These are phyloP conservation scores for Coleophora flavipennella DNA, from an alignment of 2,888 invertebrate genomes.

Conservation along the genomic window DNA sequence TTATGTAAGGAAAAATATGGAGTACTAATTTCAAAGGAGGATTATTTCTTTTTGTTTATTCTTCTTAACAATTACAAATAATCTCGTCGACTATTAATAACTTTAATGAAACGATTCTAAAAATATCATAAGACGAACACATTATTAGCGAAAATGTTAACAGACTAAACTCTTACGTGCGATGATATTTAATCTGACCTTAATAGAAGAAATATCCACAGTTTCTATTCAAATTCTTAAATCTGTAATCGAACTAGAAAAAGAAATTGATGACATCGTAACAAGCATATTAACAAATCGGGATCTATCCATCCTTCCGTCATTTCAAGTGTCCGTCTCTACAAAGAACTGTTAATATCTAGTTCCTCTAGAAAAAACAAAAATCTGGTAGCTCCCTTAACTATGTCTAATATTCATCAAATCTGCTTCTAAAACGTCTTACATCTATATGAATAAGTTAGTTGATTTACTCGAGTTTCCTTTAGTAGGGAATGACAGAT, in stretches of 20 bases:
- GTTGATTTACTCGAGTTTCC: slow-evolving; percentile 21
- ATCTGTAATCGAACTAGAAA: slow-evolving; percentile 13
- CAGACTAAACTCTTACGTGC: slow-evolving; percentile 13
- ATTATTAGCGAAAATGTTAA: slow-evolving; percentile 19
- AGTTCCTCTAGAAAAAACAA: slow-evolving; percentile 15
- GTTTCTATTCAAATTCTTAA: slow-evolving; percentile 19
- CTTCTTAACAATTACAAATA: slow-evolving; percentile 24
- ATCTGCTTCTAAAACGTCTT: slow-evolving; percentile 13
- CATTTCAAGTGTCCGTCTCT: slow-evolving; percentile 13
- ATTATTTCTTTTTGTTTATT: too few species aligned
- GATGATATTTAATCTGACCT: slow-evolving; percentile 15
- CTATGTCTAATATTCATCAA: slow-evolving; percentile 16
- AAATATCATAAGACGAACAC: slow-evolving; percentile 20
- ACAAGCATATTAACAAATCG: slow-evolving; percentile 19
- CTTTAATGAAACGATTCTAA: slow-evolving; percentile 19
- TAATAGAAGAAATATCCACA: slow-evolving; percentile 18
- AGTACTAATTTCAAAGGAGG: not conserved
- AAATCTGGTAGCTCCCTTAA: slow-evolving; percentile 16
- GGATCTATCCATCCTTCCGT: slow-evolving; percentile 19
- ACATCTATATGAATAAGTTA: slow-evolving; percentile 20
- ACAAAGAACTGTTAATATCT: slow-evolving; percentile 16
- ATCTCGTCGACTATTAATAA: slow-evolving; percentile 19
- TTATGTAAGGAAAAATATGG: too few species aligned
- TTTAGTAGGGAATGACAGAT: slow-evolving; percentile 13
- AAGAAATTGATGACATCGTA: slow-evolving; percentile 18